Percentiles rank a stretch among this genome's conserved stretches.
Evolutionary conservation across 2,888 invertebrate species (phyloP).

Genomic region (Drosophila stalkeri): DNA sequence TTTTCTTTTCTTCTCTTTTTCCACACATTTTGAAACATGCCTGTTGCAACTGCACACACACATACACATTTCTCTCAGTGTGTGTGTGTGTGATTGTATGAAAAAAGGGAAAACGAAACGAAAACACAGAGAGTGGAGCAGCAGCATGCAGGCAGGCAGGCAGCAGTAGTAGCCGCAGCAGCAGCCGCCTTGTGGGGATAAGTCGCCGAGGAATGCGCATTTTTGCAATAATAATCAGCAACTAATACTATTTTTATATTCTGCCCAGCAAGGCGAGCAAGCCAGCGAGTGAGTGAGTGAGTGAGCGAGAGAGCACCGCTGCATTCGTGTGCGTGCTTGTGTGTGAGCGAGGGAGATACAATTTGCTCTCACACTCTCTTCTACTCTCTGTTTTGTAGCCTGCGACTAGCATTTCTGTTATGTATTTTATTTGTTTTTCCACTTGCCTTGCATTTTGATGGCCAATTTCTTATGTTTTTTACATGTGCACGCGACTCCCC

Average conservation of each 20-base stretch:
- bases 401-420: constrained; percentile 43
- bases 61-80: not conserved
- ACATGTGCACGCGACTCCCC: constrained; percentile 42
- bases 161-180: constrained; percentile 51
- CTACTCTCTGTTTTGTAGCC: constrained; percentile 7
- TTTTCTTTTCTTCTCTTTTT: constrained; percentile 42
- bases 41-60: constrained; percentile 44
- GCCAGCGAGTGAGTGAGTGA: constrained; percentile 40
- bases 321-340: constrained; percentile 15
- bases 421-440: constrained; percentile 61
- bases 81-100: constrained; percentile 42
- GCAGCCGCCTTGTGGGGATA: constrained; percentile 71
- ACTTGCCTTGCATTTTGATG: constrained; percentile 64
- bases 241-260: constrained; percentile 82
- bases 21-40: constrained; percentile 62
- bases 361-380: constrained; percentile 23
- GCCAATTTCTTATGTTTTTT: constrained; percentile 65
- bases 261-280: constrained; percentile 56
- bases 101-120: constrained; percentile 80
- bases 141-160: too few relatives aligned
- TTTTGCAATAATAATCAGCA: constrained; percentile 83
- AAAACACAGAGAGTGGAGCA: constrained; percentile 71
- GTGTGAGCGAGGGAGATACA: constrained; percentile 18
- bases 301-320: constrained; percentile 17
- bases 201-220: constrained; percentile 78